Evolutionary conservation across 2,888 invertebrate species (phyloP), one percentile per base, ranked within the genome.

Genomic region (Iselma pallidipennis): DNA sequence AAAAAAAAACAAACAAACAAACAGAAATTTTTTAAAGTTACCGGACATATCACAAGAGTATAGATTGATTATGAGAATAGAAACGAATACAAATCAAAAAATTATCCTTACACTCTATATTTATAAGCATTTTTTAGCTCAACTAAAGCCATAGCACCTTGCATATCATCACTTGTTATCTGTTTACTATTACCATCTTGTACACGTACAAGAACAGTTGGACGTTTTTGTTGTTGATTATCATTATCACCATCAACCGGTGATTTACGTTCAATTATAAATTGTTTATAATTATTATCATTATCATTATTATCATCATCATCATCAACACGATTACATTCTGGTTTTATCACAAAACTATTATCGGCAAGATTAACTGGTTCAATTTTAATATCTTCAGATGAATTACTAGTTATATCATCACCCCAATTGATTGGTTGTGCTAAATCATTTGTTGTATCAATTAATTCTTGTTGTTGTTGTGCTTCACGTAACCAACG

Each of bases 81-180:
- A 10, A 45, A n/a, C n/a, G 45, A 45, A 45, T 37, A 16, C 16
- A 37, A 33, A 29, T 37, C 16, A 37, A 33, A 29, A 31, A 54
- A 21, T 28, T 25, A 26, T 59, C 26, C 50, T 65, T 59, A 69
- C 51, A 69, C 57, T 66, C 77, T 76, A 66, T 76, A 77, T 55
- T 75, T 76, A 67, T 73, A 73, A 61, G 74, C 75, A 68, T 80
- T 84, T 33, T 86, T 85, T 48, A 88, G 75, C 75, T 87, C 85
- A 76, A 88, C 87, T 19, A 88, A 78, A 37, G 87, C 87, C 74
- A 88, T 82, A 37, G 87, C 87, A 21, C 87, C 86, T 66, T 87
- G 81, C 83, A 86, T 86, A 71, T 87, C 76, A 74, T 81, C 78
- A 62, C 74, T 75, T 0, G 79, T 77, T 56, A 80, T 77, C 58